Evolutionary conservation across 2,888 invertebrate genomes (phyloP), one percentile per base, ranked within the genome.

Genomic region (Lepidochrysops patricia): DNA sequence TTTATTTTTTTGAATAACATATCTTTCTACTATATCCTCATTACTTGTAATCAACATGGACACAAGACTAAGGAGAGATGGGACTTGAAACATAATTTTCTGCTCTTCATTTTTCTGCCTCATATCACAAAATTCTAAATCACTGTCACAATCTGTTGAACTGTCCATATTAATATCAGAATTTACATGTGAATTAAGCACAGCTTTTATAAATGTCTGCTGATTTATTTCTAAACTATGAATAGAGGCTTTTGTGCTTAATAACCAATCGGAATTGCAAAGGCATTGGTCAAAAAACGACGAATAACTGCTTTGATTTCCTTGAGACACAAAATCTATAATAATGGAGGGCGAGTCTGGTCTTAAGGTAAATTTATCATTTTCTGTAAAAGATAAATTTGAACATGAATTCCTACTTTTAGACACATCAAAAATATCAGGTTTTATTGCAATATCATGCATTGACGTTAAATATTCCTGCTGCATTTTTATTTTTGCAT

Each of bases 381-480:
- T 60, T 7, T 9, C 43, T 57, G 70, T 66, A 58, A 71, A 70
- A 56, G 71, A 68, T 57, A 77, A 68, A 63, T 76, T 71, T 13
- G 76, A 75, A 57, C 67, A 64, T 7, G 77, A 76, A 13, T 63
- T 68, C 59, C 69, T 70, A 37, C 74, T 66, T 13, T 67, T 62
- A 26, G 43, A 43, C 4, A 9, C 19, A 12, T 65, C 63, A 9
- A 43, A 9, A 43, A 19, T 23, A 23, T 43, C 3, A 23, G 4
- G 9, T 23, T 43, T 15, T 9, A 19, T 13, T 43, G 1, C 7
- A 19, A 43, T 2, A 43, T 19, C 43, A 43, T 43, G 19, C 43
- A 43, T 5, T 9, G 43, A 23, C 12, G 7, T 43, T 43, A 43
- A 19, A 19, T 9, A 19, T 43, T 23, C 23, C 43, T 19, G 43